Evolutionary conservation across 1,140 invertebrate genomes (phyloP).

Genomic region (Thereuonema tuberculata): DNA sequence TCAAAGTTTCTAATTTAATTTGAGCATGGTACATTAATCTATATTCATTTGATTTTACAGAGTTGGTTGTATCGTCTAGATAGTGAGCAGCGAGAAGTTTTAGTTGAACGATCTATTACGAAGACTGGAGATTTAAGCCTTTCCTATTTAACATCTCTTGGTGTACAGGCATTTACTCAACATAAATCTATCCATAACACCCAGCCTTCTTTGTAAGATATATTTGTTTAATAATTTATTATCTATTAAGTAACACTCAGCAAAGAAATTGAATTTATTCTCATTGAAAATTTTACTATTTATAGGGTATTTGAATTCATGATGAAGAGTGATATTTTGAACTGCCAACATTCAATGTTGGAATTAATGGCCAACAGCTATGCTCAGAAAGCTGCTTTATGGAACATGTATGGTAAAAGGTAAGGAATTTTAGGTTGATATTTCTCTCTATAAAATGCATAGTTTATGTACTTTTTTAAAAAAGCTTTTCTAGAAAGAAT

Average conservation of each 20-base stretch:
- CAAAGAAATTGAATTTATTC: too few species aligned
- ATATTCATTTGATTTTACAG: too few species aligned
- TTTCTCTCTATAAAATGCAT: not conserved
- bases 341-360: slow-evolving; percentile 65
- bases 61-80: slow-evolving; percentile 32
- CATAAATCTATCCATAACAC: slow-evolving; percentile 25
- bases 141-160: slow-evolving; percentile 46
- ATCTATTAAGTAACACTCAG: too few species aligned
- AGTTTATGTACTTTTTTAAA: not conserved
- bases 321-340: slow-evolving; percentile 66
- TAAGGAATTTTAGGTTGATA: slow-evolving; percentile 31
- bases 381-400: slow-evolving; percentile 63
- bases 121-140: slow-evolving; percentile 44
- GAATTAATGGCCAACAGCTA: slow-evolving; percentile 63
- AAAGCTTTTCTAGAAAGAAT: not conserved
- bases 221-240: too few species aligned
- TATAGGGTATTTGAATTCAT: slow-evolving; percentile 49
- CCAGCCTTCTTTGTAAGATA: slow-evolving; percentile 27
- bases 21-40: too few species aligned
- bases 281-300: too few species aligned
- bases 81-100: slow-evolving; percentile 29
- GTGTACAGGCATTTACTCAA: slow-evolving; percentile 45
- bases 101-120: slow-evolving; percentile 43
- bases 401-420: slow-evolving; percentile 71
- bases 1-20: too few species aligned